Base-by-base conservation (phyloP, 37 sponge, comb jelly and placozoan species). In the Beroe ovata region DNA sequence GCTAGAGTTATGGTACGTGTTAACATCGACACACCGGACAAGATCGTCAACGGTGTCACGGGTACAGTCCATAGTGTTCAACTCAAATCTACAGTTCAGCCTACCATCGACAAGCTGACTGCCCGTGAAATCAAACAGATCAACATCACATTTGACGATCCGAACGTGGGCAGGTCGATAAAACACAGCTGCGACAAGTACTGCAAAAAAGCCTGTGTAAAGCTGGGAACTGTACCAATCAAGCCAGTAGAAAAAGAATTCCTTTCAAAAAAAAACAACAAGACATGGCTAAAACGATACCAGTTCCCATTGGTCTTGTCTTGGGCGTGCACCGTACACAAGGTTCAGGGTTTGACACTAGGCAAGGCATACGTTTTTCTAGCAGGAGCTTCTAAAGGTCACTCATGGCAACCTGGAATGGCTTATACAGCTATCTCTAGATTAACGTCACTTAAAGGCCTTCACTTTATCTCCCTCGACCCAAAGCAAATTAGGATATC, bases 401-500 rank as follows among this genome's bases (percentile, higher is more conserved):
- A n/a, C n/a, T n/a, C n/a, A n/a, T 69, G 71, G 71, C 26, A 69
- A 38, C 4, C 71, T 6, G 71, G 71, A 8, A 69, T 69, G 71
- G 71, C 71, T 25, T 69, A 69, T 34, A 69, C 71, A 69, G 71
- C 71, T 69, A 69, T 69, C 6, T 69, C 71, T 3, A 35, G 71
- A 29, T 20, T 69, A 11, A 69, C 71, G 6, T 36, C 36, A 11
- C 35, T 69, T 8, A 6, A 35, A 29, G 71, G 71, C 19, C 32
- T 69, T 8, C 20, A 21, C 25, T 25, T 69, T 1, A 29, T 69
- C 8, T 29, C 38, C 1, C 32, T 69, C 32, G 38, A 69, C 4
- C 18, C 35, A 35, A 36, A 11, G 36, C 4, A 20, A 35, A 69
- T 69, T 6, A 69, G 20, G 32, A 35, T 20, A 36, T 35, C 26